Base-by-base conservation (phyloP, 1,140 invertebrate genomes). In the Venturia canescens region DNA sequence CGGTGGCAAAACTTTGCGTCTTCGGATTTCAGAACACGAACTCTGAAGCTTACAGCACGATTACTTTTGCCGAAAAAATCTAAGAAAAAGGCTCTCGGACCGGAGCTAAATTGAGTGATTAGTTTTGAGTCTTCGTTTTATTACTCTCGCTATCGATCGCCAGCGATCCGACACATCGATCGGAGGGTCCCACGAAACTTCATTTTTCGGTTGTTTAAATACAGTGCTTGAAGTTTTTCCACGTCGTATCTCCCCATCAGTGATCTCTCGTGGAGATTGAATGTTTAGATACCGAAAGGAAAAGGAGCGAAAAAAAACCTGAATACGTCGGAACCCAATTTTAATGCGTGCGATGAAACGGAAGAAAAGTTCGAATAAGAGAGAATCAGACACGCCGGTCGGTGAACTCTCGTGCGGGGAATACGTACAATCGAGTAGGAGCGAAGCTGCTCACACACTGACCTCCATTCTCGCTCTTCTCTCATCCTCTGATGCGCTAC, bases 401-500 rank as follows among this genome's bases (percentile, higher is more conserved):
- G 83, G 79, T 83, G 86, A 87, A 84, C 85, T 85, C 83, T 83
- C 0, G 23, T 29, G 26, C 57, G 66, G 79, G 79, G 81, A 60
- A 79, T 76, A 83, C 83, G 86, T 83, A 86, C 87, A 60, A 60
- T 60, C 21, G 57, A 60, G 57, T 60, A 3, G 82, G 80, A 84
- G 83, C 84, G 83, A 85, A 87, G 84, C 84, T 86, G 89, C 80
- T 89, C 87, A 89, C 89, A 89, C 80, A 89, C 89, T 89, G 87
- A 89, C 88, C 88, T 87, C 86, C 86, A 89, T 89, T 89, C 57
- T 82, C 82, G 29, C 82, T 80, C 16, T 66, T 66, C 63, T 66
- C 63, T 66, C 63, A 26, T 23, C 57, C 57, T 60, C 57, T 11
- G 57, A 60, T 60, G 57, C 57, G 57, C 57, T 60, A 60, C 57